A percentile compares a stretch with the other conserved stretches of the same genome.
These are phyloP conservation scores for Nothobranchius furzeri DNA, from an alignment of 2,113 vertebrate species.

Conservation along the genomic window DNA sequence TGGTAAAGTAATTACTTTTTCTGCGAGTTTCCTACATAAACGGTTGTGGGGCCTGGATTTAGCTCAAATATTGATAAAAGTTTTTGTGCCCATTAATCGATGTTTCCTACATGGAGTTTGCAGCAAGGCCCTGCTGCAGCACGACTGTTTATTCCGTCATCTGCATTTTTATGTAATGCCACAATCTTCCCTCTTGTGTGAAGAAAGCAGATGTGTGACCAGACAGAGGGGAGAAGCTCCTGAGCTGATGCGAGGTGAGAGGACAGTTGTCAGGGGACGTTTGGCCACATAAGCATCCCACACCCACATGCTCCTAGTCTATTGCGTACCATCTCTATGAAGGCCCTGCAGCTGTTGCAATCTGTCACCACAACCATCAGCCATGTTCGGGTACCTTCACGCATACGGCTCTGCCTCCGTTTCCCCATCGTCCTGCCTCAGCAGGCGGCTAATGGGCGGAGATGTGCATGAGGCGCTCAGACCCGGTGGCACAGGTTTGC, in stretches of 20 bases:
- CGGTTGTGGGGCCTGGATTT: background rate
- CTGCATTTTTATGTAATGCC: slow-evolving; percentile 21
- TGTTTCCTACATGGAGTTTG: background rate
- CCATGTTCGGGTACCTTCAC: slow-evolving; percentile 33
- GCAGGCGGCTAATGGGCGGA: slow-evolving; percentile 34
- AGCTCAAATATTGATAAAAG: background rate
- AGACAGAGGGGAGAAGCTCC: slow-evolving; percentile 25
- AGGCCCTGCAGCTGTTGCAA: slow-evolving; percentile 48
- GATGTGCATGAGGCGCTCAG: background rate
- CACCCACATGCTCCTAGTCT: slow-evolving; percentile 39
- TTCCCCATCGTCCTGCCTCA: slow-evolving; percentile 14
- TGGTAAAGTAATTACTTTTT: no score
- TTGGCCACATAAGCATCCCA: slow-evolving; percentile 44
- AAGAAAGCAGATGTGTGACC: slow-evolving; percentile 9
- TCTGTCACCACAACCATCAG: slow-evolving; percentile 47
- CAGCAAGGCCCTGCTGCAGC: background rate
- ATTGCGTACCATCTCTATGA: slow-evolving; percentile 43
- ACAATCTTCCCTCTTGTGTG: background rate
- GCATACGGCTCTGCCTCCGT: slow-evolving; percentile 4
- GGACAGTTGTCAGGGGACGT: slow-evolving; percentile 50
- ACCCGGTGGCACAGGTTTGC: slow-evolving; percentile 1
- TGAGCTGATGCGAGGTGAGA: slow-evolving; percentile 37
- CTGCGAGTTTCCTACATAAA: background rate
- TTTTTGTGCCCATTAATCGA: background rate
- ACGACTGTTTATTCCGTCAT: background rate